Conservation (phyloP, 2,113 vertebrate genomes). For the Calyptommatus sinebrachiatus region DNA sequence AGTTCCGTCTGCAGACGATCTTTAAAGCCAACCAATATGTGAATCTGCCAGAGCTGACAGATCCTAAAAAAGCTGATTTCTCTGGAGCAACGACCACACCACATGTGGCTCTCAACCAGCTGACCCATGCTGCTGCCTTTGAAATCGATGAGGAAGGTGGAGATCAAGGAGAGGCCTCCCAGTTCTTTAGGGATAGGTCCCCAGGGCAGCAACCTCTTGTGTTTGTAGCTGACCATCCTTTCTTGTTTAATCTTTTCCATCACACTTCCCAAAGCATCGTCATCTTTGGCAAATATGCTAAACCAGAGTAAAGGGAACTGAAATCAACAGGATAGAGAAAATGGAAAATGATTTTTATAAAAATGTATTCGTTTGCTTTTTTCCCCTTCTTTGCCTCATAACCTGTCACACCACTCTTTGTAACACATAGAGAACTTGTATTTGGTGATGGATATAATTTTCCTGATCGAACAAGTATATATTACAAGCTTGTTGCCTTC, state of each 20-base stretch:
- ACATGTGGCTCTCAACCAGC: background rate
- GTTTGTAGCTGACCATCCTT: background rate
- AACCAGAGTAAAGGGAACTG: background rate
- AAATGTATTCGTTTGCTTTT: background rate
- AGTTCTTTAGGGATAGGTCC: background rate
- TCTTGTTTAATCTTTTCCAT: background rate
- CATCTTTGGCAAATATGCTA: background rate
- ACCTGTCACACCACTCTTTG: background rate
- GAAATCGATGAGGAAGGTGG: slow-evolving; percentile 13
- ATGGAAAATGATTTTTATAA: background rate
- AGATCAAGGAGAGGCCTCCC: background rate
- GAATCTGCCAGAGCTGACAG: slow-evolving; percentile 61
- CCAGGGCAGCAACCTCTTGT: background rate
- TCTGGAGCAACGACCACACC: background rate
- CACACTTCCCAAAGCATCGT: background rate
- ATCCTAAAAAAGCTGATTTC: slow-evolving; percentile 68
- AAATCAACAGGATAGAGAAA: background rate
- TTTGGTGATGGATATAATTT: background rate
- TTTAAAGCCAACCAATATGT: slow-evolving; percentile 58
- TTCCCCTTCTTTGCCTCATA: background rate
- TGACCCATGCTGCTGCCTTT: background rate
- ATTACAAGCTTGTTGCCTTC: background rate
- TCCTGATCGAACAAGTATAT: too few species aligned
- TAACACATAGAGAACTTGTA: background rate
- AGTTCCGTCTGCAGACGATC: slow-evolving; percentile 68